A percentile compares a stretch with the other conserved stretches of the same genome.
These are phyloP conservation scores for Pseudococcus jackbeardsleyi DNA, from an alignment of 2,888 invertebrate genomes.

Conservation along the genomic window DNA sequence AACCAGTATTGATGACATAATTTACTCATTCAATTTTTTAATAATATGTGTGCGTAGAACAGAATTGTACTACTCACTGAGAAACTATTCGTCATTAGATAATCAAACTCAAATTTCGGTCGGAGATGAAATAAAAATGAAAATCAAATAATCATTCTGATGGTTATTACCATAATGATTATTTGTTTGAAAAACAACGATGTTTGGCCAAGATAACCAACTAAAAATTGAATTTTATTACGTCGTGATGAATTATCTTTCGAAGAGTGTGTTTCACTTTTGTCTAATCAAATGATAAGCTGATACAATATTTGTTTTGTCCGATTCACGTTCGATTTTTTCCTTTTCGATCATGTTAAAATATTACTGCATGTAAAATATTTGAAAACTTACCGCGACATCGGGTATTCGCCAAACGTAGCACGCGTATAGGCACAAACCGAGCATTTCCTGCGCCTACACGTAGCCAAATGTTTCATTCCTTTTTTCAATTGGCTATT, in stretches of 20 bases:
- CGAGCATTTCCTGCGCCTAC: slow-evolving; percentile 74
- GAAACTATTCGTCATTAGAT: not conserved
- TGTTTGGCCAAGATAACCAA: not conserved
- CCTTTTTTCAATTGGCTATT: slow-evolving; percentile 74
- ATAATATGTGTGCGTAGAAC: not conserved
- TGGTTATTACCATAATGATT: too few relatives aligned
- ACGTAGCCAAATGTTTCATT: slow-evolving; percentile 73
- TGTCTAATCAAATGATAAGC: not conserved
- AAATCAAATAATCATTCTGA: too few relatives aligned
- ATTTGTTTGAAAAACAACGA: not conserved
- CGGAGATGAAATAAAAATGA: too few relatives aligned
- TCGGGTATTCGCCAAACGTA: slow-evolving; percentile 74
- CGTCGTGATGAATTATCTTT: not conserved
- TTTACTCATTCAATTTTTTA: not conserved
- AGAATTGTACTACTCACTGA: not conserved
- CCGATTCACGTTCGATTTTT: not conserved
- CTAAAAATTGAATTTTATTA: not conserved
- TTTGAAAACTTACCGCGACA: slow-evolving; percentile 71
- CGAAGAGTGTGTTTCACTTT: not conserved
- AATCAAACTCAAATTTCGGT: not conserved
- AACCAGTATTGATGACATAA: slow-evolving; percentile 5
- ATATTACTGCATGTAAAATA: not conserved
- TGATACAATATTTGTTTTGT: not conserved
- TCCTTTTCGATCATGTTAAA: not conserved
- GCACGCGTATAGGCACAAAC: slow-evolving; percentile 75